Conservation (phyloP, 2,113 vertebrate species). For the Pseudorectes ferrugineus region DNA sequence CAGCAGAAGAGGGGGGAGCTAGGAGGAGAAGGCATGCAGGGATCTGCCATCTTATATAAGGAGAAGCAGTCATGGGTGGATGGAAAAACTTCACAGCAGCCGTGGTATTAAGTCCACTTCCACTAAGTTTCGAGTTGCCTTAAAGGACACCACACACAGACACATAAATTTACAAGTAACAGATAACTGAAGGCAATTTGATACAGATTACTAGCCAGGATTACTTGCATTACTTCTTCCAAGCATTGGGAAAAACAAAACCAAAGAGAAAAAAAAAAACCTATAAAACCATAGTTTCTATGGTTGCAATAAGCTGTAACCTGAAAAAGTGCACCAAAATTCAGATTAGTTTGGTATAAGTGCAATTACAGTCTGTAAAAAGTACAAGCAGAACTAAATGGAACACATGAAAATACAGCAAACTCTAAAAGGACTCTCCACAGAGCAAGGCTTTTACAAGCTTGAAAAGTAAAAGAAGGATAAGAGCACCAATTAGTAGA, state of each 20-base stretch:
- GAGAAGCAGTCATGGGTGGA: not conserved
- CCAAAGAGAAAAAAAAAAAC: not conserved
- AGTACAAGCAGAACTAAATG: not conserved
- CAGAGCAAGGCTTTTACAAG: not conserved
- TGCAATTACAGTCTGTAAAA: not conserved
- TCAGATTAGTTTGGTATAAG: not conserved
- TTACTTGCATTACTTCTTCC: not conserved
- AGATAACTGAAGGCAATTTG: not conserved
- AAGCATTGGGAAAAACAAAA: not conserved
- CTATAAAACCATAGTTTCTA: not conserved
- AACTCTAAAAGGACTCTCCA: not conserved
- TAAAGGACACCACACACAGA: not conserved
- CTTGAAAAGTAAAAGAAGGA: not conserved
- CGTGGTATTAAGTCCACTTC: fast-evolving
- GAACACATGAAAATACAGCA: not conserved
- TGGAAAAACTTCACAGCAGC: not conserved
- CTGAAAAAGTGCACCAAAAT: not conserved
- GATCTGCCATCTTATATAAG: not conserved
- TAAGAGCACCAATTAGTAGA: not conserved
- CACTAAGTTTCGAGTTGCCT: not conserved
- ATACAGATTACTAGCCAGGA: not conserved
- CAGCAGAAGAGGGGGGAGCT: not conserved
- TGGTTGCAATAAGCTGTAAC: not conserved
- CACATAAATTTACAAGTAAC: not conserved
- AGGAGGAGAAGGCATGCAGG: not conserved